Evolutionary conservation across 2,888 invertebrate genomes (phyloP).

Genomic region (Epirrhoe alternata): DNA sequence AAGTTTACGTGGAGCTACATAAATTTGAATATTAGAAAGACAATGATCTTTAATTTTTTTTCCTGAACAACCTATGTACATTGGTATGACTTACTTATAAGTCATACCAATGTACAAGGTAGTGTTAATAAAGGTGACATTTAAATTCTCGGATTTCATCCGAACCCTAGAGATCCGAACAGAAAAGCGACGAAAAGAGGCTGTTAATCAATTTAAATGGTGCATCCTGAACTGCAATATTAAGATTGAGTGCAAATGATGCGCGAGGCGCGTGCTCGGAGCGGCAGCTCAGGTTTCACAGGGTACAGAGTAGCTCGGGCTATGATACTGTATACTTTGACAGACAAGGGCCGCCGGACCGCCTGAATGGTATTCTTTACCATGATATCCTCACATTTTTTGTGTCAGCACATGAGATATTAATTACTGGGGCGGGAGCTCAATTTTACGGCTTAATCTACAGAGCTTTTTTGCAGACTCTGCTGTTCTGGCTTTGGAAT

Average conservation of each 20-base stretch:
- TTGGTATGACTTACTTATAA: too few relatives aligned
- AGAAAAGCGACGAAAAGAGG: slow-evolving; percentile 63
- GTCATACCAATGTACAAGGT: too few relatives aligned
- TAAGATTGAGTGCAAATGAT: slow-evolving; percentile 81
- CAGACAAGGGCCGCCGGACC: slow-evolving; percentile 34
- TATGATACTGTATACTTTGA: slow-evolving; percentile 37
- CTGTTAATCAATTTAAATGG: slow-evolving; percentile 76
- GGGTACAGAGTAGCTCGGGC: slow-evolving; percentile 47
- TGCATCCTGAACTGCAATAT: slow-evolving; percentile 76
- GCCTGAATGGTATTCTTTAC: slow-evolving; percentile 19
- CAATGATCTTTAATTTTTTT: too few relatives aligned
- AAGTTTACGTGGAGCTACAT: too few relatives aligned
- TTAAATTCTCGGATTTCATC: slow-evolving; percentile 52
- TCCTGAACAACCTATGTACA: too few relatives aligned
- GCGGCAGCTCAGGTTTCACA: slow-evolving; percentile 63
- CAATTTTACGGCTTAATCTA: slow-evolving; percentile 72
- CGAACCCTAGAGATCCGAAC: too few relatives aligned
- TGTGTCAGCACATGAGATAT: slow-evolving; percentile 71
- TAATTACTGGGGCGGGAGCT: slow-evolving; percentile 77
- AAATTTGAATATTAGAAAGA: too few relatives aligned
- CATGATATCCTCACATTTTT: slow-evolving; percentile 61
- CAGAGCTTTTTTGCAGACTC: slow-evolving; percentile 45
- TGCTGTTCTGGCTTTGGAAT: slow-evolving; percentile 6
- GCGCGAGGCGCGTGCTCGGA: slow-evolving; percentile 74
- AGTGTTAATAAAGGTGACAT: not conserved